Conservation (phyloP, 2,113 vertebrate genomes). For the Lota lota region DNA sequence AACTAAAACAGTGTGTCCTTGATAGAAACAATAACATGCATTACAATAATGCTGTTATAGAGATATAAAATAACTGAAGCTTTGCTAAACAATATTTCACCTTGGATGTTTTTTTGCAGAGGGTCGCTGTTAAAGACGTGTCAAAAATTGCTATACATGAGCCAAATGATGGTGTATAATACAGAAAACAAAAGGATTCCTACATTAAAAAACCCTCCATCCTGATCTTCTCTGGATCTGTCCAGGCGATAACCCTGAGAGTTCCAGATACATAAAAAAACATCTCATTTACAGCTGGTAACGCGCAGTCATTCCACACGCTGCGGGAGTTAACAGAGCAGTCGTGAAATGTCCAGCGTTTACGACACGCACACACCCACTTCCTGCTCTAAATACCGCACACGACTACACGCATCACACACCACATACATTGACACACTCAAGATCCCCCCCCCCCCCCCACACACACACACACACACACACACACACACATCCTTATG, state of each 20-base stretch:
- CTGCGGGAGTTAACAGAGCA: constrained; percentile 23
- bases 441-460: too few species aligned
- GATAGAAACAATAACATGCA: constrained; percentile 28
- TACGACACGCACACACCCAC: constrained; percentile 33
- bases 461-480: too few species aligned
- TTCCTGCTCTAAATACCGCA: constrained; percentile 5
- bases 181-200: neutral
- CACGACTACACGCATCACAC: too few species aligned
- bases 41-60: constrained; percentile 32
- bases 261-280: too few species aligned
- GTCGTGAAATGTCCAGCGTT: constrained; percentile 43
- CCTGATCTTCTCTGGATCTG: too few species aligned
- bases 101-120: constrained; percentile 24
- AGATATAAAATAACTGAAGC: constrained; percentile 26
- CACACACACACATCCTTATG: too few species aligned
- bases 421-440: too few species aligned
- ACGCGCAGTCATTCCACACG: constrained; percentile 44
- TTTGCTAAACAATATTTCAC: constrained; percentile 13
- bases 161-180: too few species aligned
- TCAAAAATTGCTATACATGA: too few species aligned
- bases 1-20: constrained; percentile 25
- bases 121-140: constrained; percentile 2
- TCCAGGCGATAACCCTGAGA: constrained; percentile 36
- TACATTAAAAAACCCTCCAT: constrained; percentile 34
- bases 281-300: constrained; percentile 44